Evolutionary conservation across 2,888 invertebrate genomes (phyloP).

Genomic region (Pemphredon lugubris): DNA sequence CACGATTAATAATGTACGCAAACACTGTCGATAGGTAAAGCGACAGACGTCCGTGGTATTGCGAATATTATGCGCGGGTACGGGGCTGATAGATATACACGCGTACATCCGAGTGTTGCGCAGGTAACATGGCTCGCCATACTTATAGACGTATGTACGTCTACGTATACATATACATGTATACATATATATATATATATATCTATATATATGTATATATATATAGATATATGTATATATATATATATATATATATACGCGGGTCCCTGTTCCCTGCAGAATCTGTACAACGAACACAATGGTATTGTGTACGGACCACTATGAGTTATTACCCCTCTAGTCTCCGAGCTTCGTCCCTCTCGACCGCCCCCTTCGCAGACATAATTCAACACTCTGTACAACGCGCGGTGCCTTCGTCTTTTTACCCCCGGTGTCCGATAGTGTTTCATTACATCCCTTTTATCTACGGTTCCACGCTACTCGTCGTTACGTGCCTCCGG

Average conservation of each 20-base stretch:
- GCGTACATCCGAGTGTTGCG: slow-evolving; percentile 31
- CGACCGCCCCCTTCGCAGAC: slow-evolving; percentile 62
- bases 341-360: slow-evolving; percentile 67
- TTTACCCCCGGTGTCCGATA: slow-evolving; percentile 63
- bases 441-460: slow-evolving; percentile 68
- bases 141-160: slow-evolving; percentile 30
- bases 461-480: slow-evolving; percentile 43
- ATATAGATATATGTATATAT: slow-evolving; percentile 24
- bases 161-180: slow-evolving; percentile 20
- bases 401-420: slow-evolving; percentile 55
- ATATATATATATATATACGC: slow-evolving; percentile 23
- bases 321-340: slow-evolving; percentile 78
- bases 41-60: slow-evolving; percentile 8
- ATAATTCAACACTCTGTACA: slow-evolving; percentile 78
- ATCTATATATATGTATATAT: slow-evolving; percentile 17
- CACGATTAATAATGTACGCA: slow-evolving; percentile 33
- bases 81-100: slow-evolving; percentile 36
- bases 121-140: slow-evolving; percentile 29
- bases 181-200: slow-evolving; percentile 20
- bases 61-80: slow-evolving; percentile 31
- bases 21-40: slow-evolving; percentile 30
- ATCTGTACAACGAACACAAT: slow-evolving; percentile 78
- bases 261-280: slow-evolving; percentile 76
- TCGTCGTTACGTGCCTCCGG: slow-evolving; percentile 17
- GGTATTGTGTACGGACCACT: slow-evolving; percentile 77